Conservation (phyloP, 2,888 invertebrate genomes). For the Athalia circularis region DNA sequence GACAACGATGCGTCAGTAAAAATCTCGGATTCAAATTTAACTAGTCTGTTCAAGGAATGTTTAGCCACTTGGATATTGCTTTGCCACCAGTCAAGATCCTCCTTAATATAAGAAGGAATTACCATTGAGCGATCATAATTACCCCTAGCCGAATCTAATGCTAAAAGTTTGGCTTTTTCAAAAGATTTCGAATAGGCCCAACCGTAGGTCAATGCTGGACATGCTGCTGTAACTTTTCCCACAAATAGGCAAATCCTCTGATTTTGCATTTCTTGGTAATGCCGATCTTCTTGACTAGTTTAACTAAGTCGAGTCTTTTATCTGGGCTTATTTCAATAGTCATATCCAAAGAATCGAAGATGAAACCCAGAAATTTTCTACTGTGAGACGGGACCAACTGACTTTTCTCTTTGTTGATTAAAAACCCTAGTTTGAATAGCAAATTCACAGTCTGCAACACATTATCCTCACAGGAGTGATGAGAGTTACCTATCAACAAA, state of each 20-base stretch:
- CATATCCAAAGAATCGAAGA: background rate
- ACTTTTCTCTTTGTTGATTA: constrained; percentile 36
- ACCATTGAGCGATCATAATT: constrained; percentile 45
- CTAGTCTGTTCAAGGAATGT: constrained; percentile 21
- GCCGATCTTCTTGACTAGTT: background rate
- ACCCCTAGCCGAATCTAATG: constrained; percentile 25
- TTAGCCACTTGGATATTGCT: background rate
- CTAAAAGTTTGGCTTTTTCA: constrained; percentile 50
- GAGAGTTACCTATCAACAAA: constrained; percentile 5
- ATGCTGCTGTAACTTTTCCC: constrained; percentile 54
- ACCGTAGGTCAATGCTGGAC: constrained; percentile 57
- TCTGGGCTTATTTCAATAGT: constrained; percentile 26
- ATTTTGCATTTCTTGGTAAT: constrained; percentile 49
- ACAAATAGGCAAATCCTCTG: constrained; percentile 52
- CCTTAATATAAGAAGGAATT: constrained; percentile 2
- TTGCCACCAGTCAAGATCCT: constrained; percentile 46
- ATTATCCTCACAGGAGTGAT: constrained; percentile 5
- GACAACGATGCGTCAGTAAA: constrained; percentile 36
- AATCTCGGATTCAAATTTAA: constrained; percentile 34
- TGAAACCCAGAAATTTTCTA: constrained; percentile 40
- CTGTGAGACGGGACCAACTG: background rate
- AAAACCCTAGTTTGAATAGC: constrained; percentile 15
- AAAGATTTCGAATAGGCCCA: constrained; percentile 51
- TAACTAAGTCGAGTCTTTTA: background rate
- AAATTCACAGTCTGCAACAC: constrained; percentile 22